Evolutionary conservation across 35 echinoderm and acorn worm genomes (phyloP), one percentile per base, ranked within the genome.

Genomic region (Apostichopus californicus): DNA sequence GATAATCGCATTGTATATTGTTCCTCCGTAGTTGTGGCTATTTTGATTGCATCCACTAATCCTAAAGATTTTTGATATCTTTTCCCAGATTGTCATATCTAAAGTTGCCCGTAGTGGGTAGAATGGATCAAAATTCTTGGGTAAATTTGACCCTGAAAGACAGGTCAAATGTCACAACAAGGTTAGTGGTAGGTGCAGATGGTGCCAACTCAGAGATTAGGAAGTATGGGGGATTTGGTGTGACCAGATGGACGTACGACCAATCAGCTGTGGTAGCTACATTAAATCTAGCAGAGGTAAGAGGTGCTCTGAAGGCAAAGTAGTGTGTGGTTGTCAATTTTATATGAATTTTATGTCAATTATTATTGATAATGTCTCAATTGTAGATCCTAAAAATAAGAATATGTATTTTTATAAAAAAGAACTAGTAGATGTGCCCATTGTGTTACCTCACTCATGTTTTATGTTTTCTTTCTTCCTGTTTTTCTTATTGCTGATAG

Each of bases 221-320:
- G 64, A 91, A 79, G 64, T 66, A 92, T 23, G 78, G 78, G 77
- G 92, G 90, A 25, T 90, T 99, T 15, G 90, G 92, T 8, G 34
- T 81, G 80, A 77, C 96, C 28, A 86, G 83, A 25, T 96, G 97
- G 95, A 79, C 94, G 21, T 99, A 99, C 85, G 97, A 96, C 24
- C 97, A 99, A 73, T 96, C 92, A 68, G 97, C 86, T 84, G 95
- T 99, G 8, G 97, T 99, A 13, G 97, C 97, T 71, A 99, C 97
- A 28, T 93, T 99, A 34, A 87, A 90, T 18, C 90, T 99, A 9
- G 88, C 93, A 77, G 97, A 99, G 93, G 97, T 99, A 86, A 68
- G 68, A 63, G 1, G 6, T 73, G 26, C 26, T 28, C 0, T 28
- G 26, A 28, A 28, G 26, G 26, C 26, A 28, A 28, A 28, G 26